Percentiles rank a stretch among this genome's conserved stretches.
Evolutionary conservation across 2,888 invertebrate genomes (phyloP).

Genomic region (Helobdella robusta): DNA sequence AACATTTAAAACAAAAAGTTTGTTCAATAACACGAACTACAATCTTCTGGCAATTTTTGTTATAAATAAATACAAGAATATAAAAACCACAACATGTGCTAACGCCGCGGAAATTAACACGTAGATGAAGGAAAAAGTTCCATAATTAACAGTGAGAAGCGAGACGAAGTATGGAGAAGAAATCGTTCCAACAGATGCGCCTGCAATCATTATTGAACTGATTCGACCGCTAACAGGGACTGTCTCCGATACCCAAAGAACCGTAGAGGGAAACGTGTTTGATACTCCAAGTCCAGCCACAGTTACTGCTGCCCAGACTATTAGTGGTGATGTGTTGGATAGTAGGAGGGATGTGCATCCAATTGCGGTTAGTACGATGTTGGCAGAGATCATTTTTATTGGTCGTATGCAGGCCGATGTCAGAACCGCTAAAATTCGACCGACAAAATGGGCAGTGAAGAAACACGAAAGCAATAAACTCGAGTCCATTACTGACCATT

Average conservation of each 20-base stretch:
- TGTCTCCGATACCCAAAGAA: conserved; percentile 27
- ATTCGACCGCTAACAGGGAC: conserved; percentile 9
- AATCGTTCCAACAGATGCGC: not conserved
- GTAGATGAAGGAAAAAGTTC: conserved; percentile 11
- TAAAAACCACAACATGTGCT: conserved; percentile 6
- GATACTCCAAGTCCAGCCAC: conserved; percentile 28
- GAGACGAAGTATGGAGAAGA: conserved; percentile 5
- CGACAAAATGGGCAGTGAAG: conserved; percentile 20
- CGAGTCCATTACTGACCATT: conserved; percentile 24
- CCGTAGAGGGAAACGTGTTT: conserved; percentile 24
- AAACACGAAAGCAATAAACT: conserved; percentile 21
- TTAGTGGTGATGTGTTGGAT: not conserved
- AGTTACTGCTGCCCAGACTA: conserved; percentile 24
- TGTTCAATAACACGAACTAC: too few species aligned
- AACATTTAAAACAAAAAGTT: not conserved
- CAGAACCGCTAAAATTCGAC: conserved; percentile 24
- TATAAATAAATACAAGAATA: not conserved
- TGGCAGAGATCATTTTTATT: conserved; percentile 19
- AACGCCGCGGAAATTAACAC: not conserved
- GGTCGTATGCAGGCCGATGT: conserved; percentile 21
- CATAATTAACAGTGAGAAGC: not conserved
- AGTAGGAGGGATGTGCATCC: conserved; percentile 21
- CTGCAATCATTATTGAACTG: conserved; percentile 10
- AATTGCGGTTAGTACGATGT: conserved; percentile 17
- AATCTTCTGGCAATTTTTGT: not conserved